Percentiles rank a stretch among this genome's conserved stretches.
These are phyloP conservation scores for Leucosticte australis DNA, from an alignment of 2,113 vertebrate species.

Conservation along the genomic window DNA sequence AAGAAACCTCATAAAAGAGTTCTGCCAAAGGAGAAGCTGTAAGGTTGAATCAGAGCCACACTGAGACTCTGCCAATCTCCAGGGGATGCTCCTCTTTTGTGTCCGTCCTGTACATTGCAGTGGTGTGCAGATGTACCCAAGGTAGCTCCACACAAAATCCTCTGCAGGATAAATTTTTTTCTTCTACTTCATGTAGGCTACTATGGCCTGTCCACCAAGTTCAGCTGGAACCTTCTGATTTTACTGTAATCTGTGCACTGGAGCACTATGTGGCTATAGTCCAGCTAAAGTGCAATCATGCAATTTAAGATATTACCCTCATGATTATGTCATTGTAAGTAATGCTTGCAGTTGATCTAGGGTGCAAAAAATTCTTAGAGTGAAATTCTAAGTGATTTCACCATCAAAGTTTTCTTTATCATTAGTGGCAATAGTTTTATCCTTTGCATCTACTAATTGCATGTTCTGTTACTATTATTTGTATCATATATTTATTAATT, in stretches of 20 bases:
- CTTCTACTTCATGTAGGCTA: not conserved
- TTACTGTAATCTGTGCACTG: not conserved
- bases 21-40: not conserved
- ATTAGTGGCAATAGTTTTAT: not conserved
- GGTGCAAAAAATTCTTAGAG: not conserved
- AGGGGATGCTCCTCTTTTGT: not conserved
- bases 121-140: not conserved
- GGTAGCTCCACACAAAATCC: not conserved
- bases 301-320: not conserved
- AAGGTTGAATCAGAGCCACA: not conserved
- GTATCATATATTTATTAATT: not conserved
- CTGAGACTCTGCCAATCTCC: not conserved
- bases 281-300: not conserved
- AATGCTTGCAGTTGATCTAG: not conserved
- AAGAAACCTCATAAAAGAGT: not conserved
- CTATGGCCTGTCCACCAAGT: not conserved
- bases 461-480: not conserved
- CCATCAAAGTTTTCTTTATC: not conserved
- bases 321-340: not conserved
- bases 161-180: not conserved
- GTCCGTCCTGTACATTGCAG: not conserved
- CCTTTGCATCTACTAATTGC: not conserved
- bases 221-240: not conserved
- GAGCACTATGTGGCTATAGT: rapidly evolving
- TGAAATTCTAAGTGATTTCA: not conserved